Conservation (phyloP, 2,113 vertebrate species). For the Cavia aperea region DNA sequence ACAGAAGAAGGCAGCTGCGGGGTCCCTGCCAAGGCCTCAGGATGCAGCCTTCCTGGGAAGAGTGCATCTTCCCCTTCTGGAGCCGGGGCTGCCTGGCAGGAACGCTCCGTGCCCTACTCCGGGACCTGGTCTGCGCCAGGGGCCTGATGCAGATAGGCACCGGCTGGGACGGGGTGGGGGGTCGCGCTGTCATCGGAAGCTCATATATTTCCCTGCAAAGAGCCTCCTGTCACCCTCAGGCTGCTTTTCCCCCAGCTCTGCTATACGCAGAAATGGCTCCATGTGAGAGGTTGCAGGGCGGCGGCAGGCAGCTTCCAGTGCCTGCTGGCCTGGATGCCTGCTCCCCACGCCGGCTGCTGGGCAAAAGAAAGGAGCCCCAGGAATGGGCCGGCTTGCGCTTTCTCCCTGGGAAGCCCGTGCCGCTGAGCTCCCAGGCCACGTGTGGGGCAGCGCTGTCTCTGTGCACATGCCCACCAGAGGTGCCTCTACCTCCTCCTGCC, state of each 20-base stretch:
- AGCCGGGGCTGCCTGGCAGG: slow-evolving; percentile 12
- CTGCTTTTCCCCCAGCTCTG: neutral
- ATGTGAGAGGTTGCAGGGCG: neutral
- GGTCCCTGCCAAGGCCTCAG: slow-evolving; percentile 44
- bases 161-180: neutral
- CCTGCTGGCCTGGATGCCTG: neutral
- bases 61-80: slow-evolving; percentile 29
- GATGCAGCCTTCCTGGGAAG: slow-evolving; percentile 16
- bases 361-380: neutral
- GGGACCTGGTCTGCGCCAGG: neutral
- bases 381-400: neutral
- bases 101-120: neutral
- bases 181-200: neutral
- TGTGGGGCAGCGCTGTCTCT: neutral
- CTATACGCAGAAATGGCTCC: neutral
- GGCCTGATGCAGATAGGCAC: neutral
- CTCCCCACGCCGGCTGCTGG: neutral
- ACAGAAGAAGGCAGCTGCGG: slow-evolving; percentile 16
- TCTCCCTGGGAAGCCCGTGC: neutral
- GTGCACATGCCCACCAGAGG: neutral
- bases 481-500: neutral
- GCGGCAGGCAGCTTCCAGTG: neutral
- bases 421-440: neutral
- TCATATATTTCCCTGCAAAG: neutral
- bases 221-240: neutral